Conservation (phyloP, 2,888 invertebrate species). For the Neria commutata region DNA sequence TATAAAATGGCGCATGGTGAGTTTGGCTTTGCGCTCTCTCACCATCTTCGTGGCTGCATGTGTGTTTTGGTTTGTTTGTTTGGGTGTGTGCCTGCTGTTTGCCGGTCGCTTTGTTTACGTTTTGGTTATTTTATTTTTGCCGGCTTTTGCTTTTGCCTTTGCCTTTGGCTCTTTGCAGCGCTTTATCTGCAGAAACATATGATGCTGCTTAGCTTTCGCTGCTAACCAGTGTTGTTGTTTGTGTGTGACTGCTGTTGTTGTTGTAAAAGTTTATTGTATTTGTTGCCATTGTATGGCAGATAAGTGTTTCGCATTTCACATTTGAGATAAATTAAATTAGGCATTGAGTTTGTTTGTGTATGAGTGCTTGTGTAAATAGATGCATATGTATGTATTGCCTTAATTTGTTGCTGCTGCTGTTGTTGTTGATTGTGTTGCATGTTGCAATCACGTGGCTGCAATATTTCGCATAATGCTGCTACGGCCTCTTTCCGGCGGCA, state of each 20-base stretch:
- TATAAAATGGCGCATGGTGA: too few species aligned
- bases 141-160: constrained; percentile 31
- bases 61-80: too few species aligned
- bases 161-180: neutral
- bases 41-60: too few species aligned
- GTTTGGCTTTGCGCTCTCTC: too few species aligned
- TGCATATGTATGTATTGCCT: neutral
- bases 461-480: too few species aligned
- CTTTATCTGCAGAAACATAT: neutral
- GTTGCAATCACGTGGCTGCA: neutral
- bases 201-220: constrained; percentile 15
- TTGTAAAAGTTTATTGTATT: constrained; percentile 39
- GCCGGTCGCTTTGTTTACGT: constrained; percentile 56
- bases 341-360: neutral
- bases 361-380: neutral
- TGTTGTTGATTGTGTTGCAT: neutral
- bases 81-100: too few species aligned
- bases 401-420: neutral
- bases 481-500: too few species aligned
- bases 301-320: constrained; percentile 8
- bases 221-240: neutral
- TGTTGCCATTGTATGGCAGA: constrained; percentile 32
- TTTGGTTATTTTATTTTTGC: constrained; percentile 33
- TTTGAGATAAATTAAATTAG: constrained; percentile 14
- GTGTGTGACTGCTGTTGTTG: constrained; percentile 22